phyloP scores from a whole-genome alignment of 2,888 invertebrate genomes.

The Barypeithes pellucidus region DNA sequence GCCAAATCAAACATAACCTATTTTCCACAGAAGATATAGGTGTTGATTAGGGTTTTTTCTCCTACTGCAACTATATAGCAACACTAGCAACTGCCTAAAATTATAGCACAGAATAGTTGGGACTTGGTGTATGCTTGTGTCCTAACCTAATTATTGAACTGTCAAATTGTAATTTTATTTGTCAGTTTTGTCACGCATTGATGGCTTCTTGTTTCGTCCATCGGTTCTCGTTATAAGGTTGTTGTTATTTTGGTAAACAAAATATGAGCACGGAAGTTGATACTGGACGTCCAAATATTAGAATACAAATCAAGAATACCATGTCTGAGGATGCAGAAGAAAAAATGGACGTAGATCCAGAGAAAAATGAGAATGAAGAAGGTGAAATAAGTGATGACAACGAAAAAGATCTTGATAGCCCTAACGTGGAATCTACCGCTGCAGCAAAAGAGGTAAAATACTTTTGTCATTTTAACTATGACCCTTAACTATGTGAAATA shows the following conservation, averaged over 20 bases:
- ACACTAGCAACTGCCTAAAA: background rate
- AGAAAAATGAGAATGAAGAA: conserved; percentile 65
- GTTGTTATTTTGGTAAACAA: conserved; percentile 12
- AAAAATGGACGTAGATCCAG: conserved; percentile 69
- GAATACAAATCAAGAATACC: conserved; percentile 71
- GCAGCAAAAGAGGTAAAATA: conserved; percentile 11
- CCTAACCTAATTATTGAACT: background rate
- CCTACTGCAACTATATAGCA: too few species aligned
- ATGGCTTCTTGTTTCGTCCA: background rate
- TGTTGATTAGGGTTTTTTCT: background rate
- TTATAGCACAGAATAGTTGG: background rate
- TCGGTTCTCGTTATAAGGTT: background rate
- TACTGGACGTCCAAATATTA: conserved; percentile 67
- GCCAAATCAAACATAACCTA: conserved; percentile 9
- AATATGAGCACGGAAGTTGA: conserved; percentile 54
- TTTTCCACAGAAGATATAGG: background rate
- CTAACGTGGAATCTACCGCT: background rate
- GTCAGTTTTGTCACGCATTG: conserved; percentile 9
- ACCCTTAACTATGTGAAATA: background rate
- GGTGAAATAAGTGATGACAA: conserved; percentile 68
- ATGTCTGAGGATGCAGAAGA: conserved; percentile 66
- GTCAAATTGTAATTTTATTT: background rate
- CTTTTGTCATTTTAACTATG: background rate
- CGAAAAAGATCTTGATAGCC: conserved; percentile 33
- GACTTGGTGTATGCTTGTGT: background rate